Percentiles rank a stretch among this genome's conserved stretches.
These are phyloP conservation scores for Phycodurus eques DNA, from an alignment of 2,113 vertebrate genomes.

Conservation along the genomic window DNA sequence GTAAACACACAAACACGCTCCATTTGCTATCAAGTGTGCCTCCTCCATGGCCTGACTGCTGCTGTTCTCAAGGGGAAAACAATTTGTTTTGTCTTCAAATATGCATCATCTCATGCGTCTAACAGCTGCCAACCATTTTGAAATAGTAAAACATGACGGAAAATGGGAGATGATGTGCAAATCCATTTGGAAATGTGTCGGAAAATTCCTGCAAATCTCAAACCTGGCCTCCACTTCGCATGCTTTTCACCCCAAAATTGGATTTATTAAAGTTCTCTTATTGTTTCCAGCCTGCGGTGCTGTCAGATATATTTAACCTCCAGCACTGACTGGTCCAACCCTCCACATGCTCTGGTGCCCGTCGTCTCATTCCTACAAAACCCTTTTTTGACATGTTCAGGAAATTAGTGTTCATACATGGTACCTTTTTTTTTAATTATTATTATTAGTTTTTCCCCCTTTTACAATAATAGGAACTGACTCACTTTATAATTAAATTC, in stretches of 20 bases:
- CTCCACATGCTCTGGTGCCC: background rate
- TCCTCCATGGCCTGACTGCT: slow-evolving; percentile 26
- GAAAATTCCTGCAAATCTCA: background rate
- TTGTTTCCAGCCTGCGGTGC: slow-evolving; percentile 14
- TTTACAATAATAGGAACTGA: background rate
- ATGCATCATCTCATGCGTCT: background rate
- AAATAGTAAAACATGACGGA: background rate
- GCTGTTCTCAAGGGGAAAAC: background rate
- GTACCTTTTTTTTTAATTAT: background rate
- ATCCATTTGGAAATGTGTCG: background rate
- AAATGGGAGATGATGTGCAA: background rate
- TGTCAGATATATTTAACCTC: slow-evolving; percentile 51
- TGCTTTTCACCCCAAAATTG: background rate
- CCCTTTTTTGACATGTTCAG: background rate
- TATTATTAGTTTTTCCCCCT: background rate
- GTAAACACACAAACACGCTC: background rate
- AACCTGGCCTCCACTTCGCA: background rate
- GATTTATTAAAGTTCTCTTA: background rate
- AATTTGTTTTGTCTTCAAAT: background rate
- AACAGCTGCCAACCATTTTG: background rate
- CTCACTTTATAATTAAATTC: no score
- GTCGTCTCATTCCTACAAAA: background rate
- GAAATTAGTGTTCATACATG: background rate
- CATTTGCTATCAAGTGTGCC: slow-evolving; percentile 36
- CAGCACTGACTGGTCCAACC: background rate